A percentile compares a stretch with the other conserved stretches of the same genome.
Conservation (phyloP, 2,888 invertebrate genomes). For the Stratiomys singularior region DNA sequence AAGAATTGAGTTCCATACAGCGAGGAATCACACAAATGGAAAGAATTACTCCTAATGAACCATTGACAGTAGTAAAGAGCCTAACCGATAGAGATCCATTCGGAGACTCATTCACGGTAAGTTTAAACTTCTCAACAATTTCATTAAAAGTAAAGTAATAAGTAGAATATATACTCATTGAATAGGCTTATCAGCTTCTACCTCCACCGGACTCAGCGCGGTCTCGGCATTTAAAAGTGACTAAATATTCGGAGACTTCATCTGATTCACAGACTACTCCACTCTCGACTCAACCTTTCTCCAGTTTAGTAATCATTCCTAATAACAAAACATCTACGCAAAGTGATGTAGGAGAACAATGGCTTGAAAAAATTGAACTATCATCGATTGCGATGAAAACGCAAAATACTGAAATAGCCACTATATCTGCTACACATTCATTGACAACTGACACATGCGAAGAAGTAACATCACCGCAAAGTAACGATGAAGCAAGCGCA, state of each 20-base stretch:
- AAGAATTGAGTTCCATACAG: constrained; percentile 85
- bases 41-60: constrained; percentile 79
- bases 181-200: constrained; percentile 62
- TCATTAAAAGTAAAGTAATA: too few relatives aligned
- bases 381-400: constrained; percentile 53
- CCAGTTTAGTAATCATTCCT: constrained; percentile 43
- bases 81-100: constrained; percentile 73
- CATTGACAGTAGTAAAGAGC: constrained; percentile 70
- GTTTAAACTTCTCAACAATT: too few relatives aligned
- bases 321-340: constrained; percentile 25
- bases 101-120: constrained; percentile 80
- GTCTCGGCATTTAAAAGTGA: constrained; percentile 61
- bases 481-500: constrained; percentile 78
- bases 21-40: constrained; percentile 90
- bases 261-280: constrained; percentile 39
- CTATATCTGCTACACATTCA: constrained; percentile 15
- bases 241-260: constrained; percentile 57
- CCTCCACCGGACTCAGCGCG: constrained; percentile 65
- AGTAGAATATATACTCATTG: too few relatives aligned
- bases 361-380: constrained; percentile 48
- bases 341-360: constrained; percentile 40
- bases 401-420: neutral
- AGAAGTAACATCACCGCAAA: constrained; percentile 79
- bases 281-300: constrained; percentile 47
- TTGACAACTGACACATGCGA: constrained; percentile 63